phyloP scores from a whole-genome alignment of 2,888 invertebrate species.

The Ormyrus nitidulus region DNA sequence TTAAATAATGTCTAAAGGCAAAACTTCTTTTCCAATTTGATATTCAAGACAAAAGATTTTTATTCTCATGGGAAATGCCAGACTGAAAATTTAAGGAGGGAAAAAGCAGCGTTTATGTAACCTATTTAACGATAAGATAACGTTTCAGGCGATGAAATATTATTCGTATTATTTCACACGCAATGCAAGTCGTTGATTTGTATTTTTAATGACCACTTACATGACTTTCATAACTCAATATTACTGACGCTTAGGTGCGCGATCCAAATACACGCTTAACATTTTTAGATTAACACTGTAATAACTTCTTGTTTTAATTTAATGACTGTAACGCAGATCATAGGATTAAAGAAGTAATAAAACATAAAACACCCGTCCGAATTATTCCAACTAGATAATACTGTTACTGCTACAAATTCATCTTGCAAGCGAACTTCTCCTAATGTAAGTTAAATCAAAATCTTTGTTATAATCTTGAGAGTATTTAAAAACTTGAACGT shows the following conservation, averaged over 20 bases:
- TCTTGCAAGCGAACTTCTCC: not conserved
- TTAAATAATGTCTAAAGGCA: too few relatives aligned
- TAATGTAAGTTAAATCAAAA: too few relatives aligned
- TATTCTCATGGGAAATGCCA: too few relatives aligned
- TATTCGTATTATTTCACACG: slow-evolving; percentile 38
- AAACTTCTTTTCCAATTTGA: too few relatives aligned
- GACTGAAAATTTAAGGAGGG: not conserved
- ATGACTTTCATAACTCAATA: slow-evolving; percentile 48
- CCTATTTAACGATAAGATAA: slow-evolving; percentile 48
- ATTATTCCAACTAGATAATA: not conserved
- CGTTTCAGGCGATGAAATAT: slow-evolving; percentile 46
- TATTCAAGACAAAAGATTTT: too few relatives aligned
- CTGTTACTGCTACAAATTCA: not conserved
- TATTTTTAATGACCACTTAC: slow-evolving; percentile 47
- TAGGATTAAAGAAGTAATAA: not conserved
- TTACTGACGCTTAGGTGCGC: slow-evolving; percentile 10
- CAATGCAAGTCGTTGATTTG: slow-evolving; percentile 53
- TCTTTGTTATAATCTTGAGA: too few relatives aligned
- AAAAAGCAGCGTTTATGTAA: slow-evolving; percentile 34
- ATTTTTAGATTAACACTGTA: slow-evolving; percentile 29
- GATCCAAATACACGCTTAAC: slow-evolving; percentile 9
- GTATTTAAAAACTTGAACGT: too few relatives aligned
- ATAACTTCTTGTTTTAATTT: slow-evolving; percentile 25
- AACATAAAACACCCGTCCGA: not conserved
- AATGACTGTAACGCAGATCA: too few relatives aligned